Evolutionary conservation across 92 coral and sea anemone species (phyloP), one percentile per base, ranked within the genome.

Genomic region (Palythoa caribaeorum): DNA sequence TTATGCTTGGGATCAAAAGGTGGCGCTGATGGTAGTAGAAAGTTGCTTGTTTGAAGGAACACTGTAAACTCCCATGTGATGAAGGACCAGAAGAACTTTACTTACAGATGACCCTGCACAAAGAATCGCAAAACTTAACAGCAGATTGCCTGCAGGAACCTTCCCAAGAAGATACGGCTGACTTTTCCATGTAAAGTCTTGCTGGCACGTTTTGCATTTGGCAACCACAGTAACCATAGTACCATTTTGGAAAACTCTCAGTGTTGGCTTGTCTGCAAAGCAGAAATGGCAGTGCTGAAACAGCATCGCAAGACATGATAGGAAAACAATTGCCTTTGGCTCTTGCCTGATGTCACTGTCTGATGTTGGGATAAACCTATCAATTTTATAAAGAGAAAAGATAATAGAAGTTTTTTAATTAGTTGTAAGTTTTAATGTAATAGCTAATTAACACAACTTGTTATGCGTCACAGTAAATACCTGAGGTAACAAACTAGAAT

Each of bases 261-360:
- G 48, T 19, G 72, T 71, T 52, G 96, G 94, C 12, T 77, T 87
- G 55, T 84, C 76, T 62, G 90, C 74, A 79, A 93, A 89, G 77
- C 94, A 93, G 77, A 93, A 35, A 57, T 93, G 91, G 73, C 94
- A 91, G 74, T 89, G 84, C 77, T 93, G 89, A 60, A 91, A 93
- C 17, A 89, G 88, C 17, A 86, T 78, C 52, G 87, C 72, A 36
- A 93, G 77, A 54, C 85, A 80, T 20, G 91, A 86, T 6, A 93
- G 70, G 77, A 93, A 93, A 5, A 93, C 92, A 3, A 75, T 75
- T 47, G 60, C 62, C 79, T 75, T 75, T 19, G 79, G 79, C 60
- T 75, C 59, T 74, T 44, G 15, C 12, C 79, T 74, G 38, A 74
- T 47, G 59, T 47, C 36, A 74, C 37, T 44, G 57, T 73, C 78